These are phyloP conservation scores for Helicolenus hilgendorfi DNA, from an alignment of 2,797 vertebrate genomes.

Conservation along the genomic window DNA sequence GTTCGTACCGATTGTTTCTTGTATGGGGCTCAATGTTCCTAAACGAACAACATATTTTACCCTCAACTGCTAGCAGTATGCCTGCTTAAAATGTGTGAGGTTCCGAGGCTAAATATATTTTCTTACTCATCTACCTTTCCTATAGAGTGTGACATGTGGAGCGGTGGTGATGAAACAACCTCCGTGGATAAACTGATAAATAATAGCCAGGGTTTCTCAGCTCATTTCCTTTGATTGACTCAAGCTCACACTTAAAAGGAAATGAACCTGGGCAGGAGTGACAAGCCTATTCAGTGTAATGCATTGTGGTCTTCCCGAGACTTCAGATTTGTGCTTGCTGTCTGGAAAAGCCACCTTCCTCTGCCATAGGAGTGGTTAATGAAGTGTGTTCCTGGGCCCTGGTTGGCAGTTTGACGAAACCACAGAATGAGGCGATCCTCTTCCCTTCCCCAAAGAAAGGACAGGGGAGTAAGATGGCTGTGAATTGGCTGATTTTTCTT, in stretches of 20 bases:
- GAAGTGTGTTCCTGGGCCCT: slow-evolving; percentile 80
- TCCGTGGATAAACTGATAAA: slow-evolving; percentile 76
- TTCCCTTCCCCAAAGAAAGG: slow-evolving; percentile 54
- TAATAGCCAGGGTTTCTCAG: slow-evolving; percentile 79
- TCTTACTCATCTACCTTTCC: slow-evolving; percentile 38
- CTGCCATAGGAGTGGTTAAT: slow-evolving; percentile 84
- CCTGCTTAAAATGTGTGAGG: slow-evolving; percentile 31
- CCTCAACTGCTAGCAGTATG: background rate
- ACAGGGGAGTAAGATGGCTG: slow-evolving; percentile 52
- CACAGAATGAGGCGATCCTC: slow-evolving; percentile 63
- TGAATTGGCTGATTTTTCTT: slow-evolving; percentile 70
- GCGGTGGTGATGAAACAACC: slow-evolving; percentile 68
- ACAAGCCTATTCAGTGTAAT: slow-evolving; percentile 84
- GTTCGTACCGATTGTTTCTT: slow-evolving; percentile 3
- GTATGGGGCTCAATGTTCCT: background rate
- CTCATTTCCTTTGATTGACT: slow-evolving; percentile 89
- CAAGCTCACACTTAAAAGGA: slow-evolving; percentile 78
- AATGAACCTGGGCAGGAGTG: slow-evolving; percentile 84
- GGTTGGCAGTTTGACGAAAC: slow-evolving; percentile 83
- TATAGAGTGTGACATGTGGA: slow-evolving; percentile 44
- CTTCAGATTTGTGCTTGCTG: slow-evolving; percentile 78
- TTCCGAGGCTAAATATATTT: slow-evolving; percentile 49
- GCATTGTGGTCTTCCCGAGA: slow-evolving; percentile 76
- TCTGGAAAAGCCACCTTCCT: slow-evolving; percentile 80
- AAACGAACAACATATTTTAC: slow-evolving; percentile 34